These are phyloP conservation scores for Prenolepis imparis DNA, from an alignment of 2,888 invertebrate genomes.

Conservation along the genomic window DNA sequence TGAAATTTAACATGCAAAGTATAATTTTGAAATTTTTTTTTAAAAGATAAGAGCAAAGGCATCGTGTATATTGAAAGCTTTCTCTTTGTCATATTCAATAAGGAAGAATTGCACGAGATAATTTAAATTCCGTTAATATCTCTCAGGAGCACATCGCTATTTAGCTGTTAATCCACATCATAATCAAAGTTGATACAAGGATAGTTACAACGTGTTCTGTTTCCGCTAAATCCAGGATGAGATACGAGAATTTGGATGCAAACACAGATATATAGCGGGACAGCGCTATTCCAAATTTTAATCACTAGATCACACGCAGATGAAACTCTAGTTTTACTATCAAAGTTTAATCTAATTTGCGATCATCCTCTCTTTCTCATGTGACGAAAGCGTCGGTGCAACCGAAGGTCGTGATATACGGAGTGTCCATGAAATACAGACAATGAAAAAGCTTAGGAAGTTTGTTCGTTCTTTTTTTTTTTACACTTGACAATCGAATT, in stretches of 20 bases:
- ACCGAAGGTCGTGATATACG: constrained; percentile 64
- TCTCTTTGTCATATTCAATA: not conserved
- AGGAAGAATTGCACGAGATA: constrained; percentile 37
- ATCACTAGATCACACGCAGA: constrained; percentile 69
- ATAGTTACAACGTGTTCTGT: constrained; percentile 31
- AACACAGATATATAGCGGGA: constrained; percentile 12
- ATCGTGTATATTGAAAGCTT: not conserved
- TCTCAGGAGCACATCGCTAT: constrained; percentile 23
- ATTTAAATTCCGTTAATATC: constrained; percentile 33
- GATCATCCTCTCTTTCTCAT: constrained; percentile 17
- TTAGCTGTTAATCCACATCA: constrained; percentile 41
- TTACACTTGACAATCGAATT: constrained; percentile 56
- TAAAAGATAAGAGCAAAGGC: constrained; percentile 7
- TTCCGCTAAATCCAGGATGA: constrained; percentile 33
- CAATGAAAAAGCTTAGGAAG: constrained; percentile 53
- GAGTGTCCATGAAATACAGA: constrained; percentile 58
- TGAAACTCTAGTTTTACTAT: constrained; percentile 72
- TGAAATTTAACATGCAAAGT: constrained; percentile 29
- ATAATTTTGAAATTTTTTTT: constrained; percentile 30
- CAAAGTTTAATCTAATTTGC: constrained; percentile 73
- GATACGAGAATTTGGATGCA: constrained; percentile 42
- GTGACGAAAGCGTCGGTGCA: constrained; percentile 18
- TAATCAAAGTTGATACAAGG: constrained; percentile 48
- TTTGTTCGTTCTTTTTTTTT: constrained; percentile 67
- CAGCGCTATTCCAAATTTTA: constrained; percentile 65